These are phyloP conservation scores for Caenorhabditis briggsae DNA, from an alignment of 1,140 invertebrate species.

Conservation along the genomic window DNA sequence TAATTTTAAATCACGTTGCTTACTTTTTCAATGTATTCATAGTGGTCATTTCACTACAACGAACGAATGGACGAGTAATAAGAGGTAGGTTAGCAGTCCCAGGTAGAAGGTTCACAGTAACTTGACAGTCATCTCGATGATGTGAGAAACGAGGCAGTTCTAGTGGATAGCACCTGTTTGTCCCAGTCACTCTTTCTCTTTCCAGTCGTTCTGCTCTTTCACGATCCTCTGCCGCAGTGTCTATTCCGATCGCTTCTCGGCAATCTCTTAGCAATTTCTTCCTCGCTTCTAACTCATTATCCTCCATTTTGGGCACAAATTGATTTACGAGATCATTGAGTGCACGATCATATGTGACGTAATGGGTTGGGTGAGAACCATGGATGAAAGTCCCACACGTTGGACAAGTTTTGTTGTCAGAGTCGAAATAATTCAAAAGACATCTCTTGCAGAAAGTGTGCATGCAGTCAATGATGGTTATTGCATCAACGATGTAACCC, in stretches of 20 bases:
- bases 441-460: slow-evolving; percentile 81
- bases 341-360: slow-evolving; percentile 77
- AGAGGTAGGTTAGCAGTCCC: slow-evolving; percentile 40
- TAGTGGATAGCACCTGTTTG: slow-evolving; percentile 47
- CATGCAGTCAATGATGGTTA: slow-evolving; percentile 80
- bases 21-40: slow-evolving; percentile 59
- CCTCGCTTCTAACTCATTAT: slow-evolving; percentile 28
- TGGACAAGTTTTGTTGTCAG: slow-evolving; percentile 78
- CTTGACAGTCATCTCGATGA: slow-evolving; percentile 57
- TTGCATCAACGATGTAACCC: slow-evolving; percentile 80
- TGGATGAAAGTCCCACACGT: slow-evolving; percentile 80
- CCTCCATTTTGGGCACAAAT: slow-evolving; percentile 78
- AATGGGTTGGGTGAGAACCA: slow-evolving; percentile 79
- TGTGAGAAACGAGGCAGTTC: slow-evolving; percentile 23
- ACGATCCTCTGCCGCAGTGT: slow-evolving; percentile 51
- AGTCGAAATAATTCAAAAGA: slow-evolving; percentile 79
- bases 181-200: slow-evolving; percentile 24
- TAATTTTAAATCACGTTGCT: not conserved
- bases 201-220: slow-evolving; percentile 4
- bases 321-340: slow-evolving; percentile 79
- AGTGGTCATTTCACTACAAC: slow-evolving; percentile 58
- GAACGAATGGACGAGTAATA: slow-evolving; percentile 45
- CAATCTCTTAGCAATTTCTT: slow-evolving; percentile 40
- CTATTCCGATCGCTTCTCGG: slow-evolving; percentile 42
- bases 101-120: slow-evolving; percentile 45